Conservation (phyloP, 1,140 invertebrate species). For the Bombus impatiens region DNA sequence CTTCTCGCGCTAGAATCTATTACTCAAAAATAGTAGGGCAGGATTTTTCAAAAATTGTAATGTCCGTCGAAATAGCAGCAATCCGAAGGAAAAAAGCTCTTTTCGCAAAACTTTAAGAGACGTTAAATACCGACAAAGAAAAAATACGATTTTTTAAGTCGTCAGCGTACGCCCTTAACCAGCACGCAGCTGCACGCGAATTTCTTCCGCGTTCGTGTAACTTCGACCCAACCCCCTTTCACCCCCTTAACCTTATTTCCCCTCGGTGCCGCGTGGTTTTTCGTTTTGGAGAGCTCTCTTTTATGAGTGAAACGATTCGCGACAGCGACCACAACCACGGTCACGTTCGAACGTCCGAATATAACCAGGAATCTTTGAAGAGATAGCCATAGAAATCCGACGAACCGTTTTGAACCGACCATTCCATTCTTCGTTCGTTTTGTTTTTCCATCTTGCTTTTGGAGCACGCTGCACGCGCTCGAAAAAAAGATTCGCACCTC, state of each 20-base stretch:
- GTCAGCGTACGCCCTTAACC: too few relatives aligned
- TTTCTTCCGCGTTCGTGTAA: slow-evolving; percentile 36
- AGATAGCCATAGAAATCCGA: slow-evolving; percentile 23
- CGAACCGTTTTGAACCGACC: background rate
- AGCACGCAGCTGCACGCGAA: slow-evolving; percentile 21
- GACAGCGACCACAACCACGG: slow-evolving; percentile 36
- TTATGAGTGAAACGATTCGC: slow-evolving; percentile 14
- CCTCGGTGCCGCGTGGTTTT: background rate
- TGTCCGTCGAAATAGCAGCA: too few relatives aligned
- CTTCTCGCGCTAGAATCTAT: too few relatives aligned
- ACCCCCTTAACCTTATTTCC: background rate
- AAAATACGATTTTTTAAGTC: background rate
- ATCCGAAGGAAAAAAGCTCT: too few relatives aligned
- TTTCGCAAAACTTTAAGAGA: background rate
- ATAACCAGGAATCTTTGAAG: slow-evolving; percentile 41
- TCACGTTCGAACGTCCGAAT: slow-evolving; percentile 39
- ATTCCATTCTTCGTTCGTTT: background rate
- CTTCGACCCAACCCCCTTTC: background rate
- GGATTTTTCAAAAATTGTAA: too few relatives aligned
- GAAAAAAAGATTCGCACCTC: slow-evolving; percentile 8
- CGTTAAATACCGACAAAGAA: background rate
- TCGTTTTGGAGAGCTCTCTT: slow-evolving; percentile 39
- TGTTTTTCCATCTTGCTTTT: background rate
- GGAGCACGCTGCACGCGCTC: background rate
- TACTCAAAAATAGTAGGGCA: too few relatives aligned